These are phyloP conservation scores for Habroteleia sp. DNA, from an alignment of 2,888 invertebrate species.

Conservation along the genomic window DNA sequence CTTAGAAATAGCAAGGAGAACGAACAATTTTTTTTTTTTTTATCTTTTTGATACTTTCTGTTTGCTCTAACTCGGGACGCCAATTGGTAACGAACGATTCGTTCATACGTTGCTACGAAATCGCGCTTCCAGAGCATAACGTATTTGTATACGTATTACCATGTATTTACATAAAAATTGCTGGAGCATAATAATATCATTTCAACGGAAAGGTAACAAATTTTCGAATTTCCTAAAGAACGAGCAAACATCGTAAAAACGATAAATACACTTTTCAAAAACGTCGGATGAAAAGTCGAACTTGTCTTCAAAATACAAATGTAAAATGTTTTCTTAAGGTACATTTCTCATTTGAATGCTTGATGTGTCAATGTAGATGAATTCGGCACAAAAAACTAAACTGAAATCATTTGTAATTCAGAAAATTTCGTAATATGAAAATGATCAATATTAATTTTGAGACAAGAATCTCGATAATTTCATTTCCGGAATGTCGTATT, in stretches of 20 bases:
- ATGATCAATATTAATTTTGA: too few relatives aligned
- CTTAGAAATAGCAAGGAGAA: too few relatives aligned
- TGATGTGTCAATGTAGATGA: conserved; percentile 33
- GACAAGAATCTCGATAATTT: too few relatives aligned
- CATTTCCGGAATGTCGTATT: too few relatives aligned
- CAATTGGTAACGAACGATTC: conserved; percentile 62
- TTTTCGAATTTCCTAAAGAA: conserved; percentile 62
- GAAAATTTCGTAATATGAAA: too few relatives aligned
- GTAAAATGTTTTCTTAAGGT: conserved; percentile 43
- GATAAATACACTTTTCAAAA: conserved; percentile 62
- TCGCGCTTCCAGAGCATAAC: conserved; percentile 63
- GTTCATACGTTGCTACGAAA: conserved; percentile 59
- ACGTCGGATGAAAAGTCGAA: conserved; percentile 48
- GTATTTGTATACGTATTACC: conserved; percentile 65
- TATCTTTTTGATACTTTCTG: conserved; percentile 53
- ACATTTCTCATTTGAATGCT: conserved; percentile 21
- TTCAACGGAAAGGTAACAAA: conserved; percentile 63
- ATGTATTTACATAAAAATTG: conserved; percentile 65
- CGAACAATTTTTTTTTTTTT: too few relatives aligned
- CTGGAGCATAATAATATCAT: conserved; percentile 62
- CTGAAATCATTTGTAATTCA: conserved; percentile 21
- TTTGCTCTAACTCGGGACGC: conserved; percentile 54
- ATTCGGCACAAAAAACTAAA: conserved; percentile 28
- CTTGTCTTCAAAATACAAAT: conserved; percentile 42
- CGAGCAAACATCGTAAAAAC: conserved; percentile 62